Evolutionary conservation across 2,797 vertebrate genomes (phyloP), one percentile per base, ranked within the genome.

Genomic region (Chelon labrosus): DNA sequence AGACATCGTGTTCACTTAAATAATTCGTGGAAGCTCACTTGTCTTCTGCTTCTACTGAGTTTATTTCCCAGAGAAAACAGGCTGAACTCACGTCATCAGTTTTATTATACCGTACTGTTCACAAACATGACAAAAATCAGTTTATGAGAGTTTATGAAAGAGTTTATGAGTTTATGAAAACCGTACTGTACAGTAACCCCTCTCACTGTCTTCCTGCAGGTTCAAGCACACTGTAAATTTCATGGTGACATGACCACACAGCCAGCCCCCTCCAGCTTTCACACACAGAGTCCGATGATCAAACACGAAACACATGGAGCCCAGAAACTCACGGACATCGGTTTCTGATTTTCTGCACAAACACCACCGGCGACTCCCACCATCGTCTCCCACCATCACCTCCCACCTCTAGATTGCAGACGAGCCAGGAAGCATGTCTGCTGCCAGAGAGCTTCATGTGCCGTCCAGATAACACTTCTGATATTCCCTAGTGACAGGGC

Each of bases 401-500:
- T 42, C 41, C 41, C 41, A 44, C 42, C 42, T 44, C 42, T 16
- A 44, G 14, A 44, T 7, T 17, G 14, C 7, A 16, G 16, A 39
- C n/a, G 27, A 31, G 53, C 42, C 51, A 19, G 31, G 47, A 38
- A 19, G 39, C 0, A 25, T 7, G n/a, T 44, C 46, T 42, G 61
- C 20, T 13, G 6, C 16, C 59, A 17, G 4, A 11, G 63, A 63
- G 25, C 50, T 42, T 25, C 42, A 39, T 37, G 56, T 57, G 46
- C 44, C 17, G 52, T 51, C 38, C 59, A 68, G n/a, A 59, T 38
- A 42, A 42, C 20, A 13, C 39, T 39, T 9, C 38, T 38, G 59
- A 52, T n/a, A 22, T n/a, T 20, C 22, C n/a, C 12, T 14, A 7
- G 5, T 16, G 16, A 44, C 16, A 8, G 27, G 10, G 22, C 2